Evolutionary conservation across 2,888 invertebrate genomes (phyloP), one percentile per base, ranked within the genome.

Genomic region (Strigamia crassipes): DNA sequence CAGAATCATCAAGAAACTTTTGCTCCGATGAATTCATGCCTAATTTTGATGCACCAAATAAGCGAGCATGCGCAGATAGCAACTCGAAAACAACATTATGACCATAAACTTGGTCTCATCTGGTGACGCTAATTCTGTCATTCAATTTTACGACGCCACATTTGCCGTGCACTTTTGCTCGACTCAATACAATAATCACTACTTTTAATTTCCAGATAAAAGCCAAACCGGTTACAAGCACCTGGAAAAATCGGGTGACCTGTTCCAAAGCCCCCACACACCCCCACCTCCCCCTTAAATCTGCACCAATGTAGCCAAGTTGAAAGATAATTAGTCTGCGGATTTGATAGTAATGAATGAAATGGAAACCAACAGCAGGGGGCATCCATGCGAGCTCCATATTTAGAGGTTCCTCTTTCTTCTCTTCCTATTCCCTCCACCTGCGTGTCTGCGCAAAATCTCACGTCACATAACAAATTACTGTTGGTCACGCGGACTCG

Each of bases 91-190:
- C 61, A 66, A 66, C 61, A 21, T 66, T 66, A 66, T 66, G 61
- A 23, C 61, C 61, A 66, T 66, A 66, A 66, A 66, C 61, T 66
- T 66, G 61, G 61, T 66, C 61, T 66, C 61, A 66, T 66, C 61
- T 66, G 61, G 61, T 66, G 61, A 66, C 61, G 61, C 61, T 66
- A 66, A 66, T 66, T 66, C 61, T 66, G 61, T 66, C 61, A 66
- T 66, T 66, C 61, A 66, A 66, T 66, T 66, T 66, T 66, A 66
- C 61, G 61, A 66, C 4, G 61, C 21, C 21, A 21, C 61, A 66
- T 66, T 66, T 21, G 21, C 61, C 61, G 61, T 66, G 61, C 61
- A 66, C 61, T 66, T 66, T 66, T 23, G 23, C 61, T n/a, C 21
- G 61, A 66, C 61, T 66, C 61, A 66, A 66, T 66, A 21, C n/a